Evolutionary conservation across 2,797 vertebrate species (phyloP).

Genomic region (Mus spretus): DNA sequence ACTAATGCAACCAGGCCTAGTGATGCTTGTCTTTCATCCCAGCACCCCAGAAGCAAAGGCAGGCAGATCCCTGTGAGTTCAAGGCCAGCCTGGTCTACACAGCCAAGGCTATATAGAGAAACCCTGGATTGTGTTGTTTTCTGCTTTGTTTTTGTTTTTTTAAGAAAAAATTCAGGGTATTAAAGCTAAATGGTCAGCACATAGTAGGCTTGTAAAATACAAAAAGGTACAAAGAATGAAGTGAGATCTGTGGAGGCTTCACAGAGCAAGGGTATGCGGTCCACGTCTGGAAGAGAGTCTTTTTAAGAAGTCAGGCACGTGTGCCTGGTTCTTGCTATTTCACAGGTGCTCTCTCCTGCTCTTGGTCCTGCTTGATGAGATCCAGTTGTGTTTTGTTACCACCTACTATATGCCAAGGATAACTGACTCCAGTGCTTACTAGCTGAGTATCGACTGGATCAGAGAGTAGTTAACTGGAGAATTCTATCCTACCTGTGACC

Average conservation of each 20-base stretch:
- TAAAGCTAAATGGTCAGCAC: background rate
- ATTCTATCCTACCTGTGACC: background rate
- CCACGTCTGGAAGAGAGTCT: constrained; percentile 37
- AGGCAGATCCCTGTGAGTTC: background rate
- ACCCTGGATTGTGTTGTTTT: background rate
- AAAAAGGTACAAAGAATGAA: constrained; percentile 34
- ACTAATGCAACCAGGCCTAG: background rate
- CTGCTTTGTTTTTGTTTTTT: background rate
- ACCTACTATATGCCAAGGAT: background rate
- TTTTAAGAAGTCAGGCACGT: constrained; percentile 18
- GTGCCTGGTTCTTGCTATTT: background rate
- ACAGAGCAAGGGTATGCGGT: background rate
- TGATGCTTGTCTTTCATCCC: background rate
- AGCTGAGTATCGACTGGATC: background rate
- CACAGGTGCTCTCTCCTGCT: background rate
- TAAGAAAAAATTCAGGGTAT: constrained; percentile 33
- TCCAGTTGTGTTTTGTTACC: constrained; percentile 16
- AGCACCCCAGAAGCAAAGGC: background rate
- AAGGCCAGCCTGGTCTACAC: background rate
- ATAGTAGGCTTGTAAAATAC: constrained; percentile 32
- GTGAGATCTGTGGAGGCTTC: constrained; percentile 23
- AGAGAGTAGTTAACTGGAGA: constrained; percentile 4
- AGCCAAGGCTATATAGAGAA: background rate
- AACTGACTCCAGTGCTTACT: background rate
- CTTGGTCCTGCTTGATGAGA: constrained; percentile 17